phyloP scores from a whole-genome alignment of 2,797 vertebrate genomes.

The Phalanger gymnotis region DNA sequence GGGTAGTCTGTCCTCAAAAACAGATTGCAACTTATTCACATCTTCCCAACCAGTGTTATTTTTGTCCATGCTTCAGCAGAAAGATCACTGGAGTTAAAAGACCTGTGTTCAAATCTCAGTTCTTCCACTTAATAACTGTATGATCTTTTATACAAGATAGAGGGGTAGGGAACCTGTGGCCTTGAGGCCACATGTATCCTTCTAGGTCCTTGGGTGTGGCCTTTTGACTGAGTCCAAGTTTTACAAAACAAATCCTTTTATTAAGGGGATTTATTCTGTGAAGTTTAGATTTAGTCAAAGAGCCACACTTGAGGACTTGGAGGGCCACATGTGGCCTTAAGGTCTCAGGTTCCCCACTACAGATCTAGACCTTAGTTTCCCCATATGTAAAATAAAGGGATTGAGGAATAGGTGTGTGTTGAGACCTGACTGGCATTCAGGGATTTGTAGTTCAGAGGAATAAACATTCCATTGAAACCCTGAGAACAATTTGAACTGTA shows the following conservation, averaged over 20 bases:
- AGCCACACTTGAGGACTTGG: too few species aligned
- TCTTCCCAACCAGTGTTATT: neutral
- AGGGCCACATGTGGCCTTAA: too few species aligned
- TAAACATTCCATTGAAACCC: neutral
- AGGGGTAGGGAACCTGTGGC: too few species aligned
- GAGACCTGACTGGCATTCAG: neutral
- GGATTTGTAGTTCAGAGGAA: neutral
- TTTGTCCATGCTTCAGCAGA: neutral
- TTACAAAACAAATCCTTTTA: too few species aligned
- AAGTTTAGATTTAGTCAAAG: too few species aligned
- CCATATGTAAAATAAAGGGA: neutral
- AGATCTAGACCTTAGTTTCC: neutral
- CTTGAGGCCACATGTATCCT: too few species aligned
- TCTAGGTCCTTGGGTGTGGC: too few species aligned
- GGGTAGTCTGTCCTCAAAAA: neutral
- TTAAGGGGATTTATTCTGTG: too few species aligned
- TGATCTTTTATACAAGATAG: neutral
- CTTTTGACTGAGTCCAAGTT: too few species aligned
- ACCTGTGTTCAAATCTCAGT: neutral
- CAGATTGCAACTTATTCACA: neutral
- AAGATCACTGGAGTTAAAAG: neutral
- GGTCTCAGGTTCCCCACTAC: too few species aligned
- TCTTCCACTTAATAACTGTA: neutral
- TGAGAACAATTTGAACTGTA: neutral
- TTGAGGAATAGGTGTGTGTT: neutral